Base-by-base conservation (phyloP, 2,797 vertebrate genomes). In the Acanthurus lineatus region DNA sequence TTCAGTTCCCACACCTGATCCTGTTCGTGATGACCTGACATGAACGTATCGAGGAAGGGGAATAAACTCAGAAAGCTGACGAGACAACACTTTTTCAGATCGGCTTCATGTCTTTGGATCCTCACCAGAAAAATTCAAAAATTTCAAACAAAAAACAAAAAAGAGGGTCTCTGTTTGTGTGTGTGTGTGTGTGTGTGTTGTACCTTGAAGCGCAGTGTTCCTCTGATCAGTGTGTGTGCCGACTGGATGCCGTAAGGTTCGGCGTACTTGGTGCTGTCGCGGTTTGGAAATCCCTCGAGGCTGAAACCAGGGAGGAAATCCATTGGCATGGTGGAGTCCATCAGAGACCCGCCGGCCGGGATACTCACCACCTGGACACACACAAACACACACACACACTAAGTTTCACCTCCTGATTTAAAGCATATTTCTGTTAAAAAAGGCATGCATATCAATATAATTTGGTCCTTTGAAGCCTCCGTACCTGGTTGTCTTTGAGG, bases 211-310 rank as follows among this genome's bases (percentile, higher is more conserved):
- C 98, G 96, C 80, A 99, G 94, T 0, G 98, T 99, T 47, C 98
- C 98, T 91, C 98, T 94, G 86, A 99, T 53, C 58, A 99, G 87
- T 2, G 97, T 99, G 80, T 95, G 97, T 9, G 96, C 97, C 2
- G 95, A 94, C 67, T 97, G 92, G 85, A 99, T 98, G 60, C 96
- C 97, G 11, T 99, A 99, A 0, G 93, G 82, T 69, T 97, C 94
- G 0, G 95, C 94, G 1, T 99, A 99, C 69, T 94, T 97, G 15
- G 95, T 98, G 86, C 98, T 99, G 92, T 99, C 97, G 14, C 98
- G 96, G 92, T 99, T 99, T 28, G 98, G 97, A 84, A 97, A 97
- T 44, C 96, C 97, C 93, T 99, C 98, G 51, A 99, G 91, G 84
- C 96, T 99, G 77, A 99, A 96, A 62, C 97, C 98, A 0, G 98